Evolutionary conservation across 1,140 invertebrate genomes (phyloP), one percentile per base, ranked within the genome.

Genomic region (Drosophila chauvacae): DNA sequence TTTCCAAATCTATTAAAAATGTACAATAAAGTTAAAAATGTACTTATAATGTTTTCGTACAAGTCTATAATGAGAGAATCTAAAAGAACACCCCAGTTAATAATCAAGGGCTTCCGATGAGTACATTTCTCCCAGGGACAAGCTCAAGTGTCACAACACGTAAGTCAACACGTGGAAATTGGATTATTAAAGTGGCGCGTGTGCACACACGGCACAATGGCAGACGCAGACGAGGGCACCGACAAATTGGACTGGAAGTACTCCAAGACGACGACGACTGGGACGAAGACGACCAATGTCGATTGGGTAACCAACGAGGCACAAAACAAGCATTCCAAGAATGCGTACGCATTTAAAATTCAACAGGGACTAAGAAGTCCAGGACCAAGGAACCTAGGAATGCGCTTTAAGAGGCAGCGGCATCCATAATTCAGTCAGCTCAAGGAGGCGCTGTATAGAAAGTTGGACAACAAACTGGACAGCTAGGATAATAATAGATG

Each of bases 101-200:
- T 30, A 47, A n/a, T 33, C 45, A 16, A 37, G 20, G 20, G 14
- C 64, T 23, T 1, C 10, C n/a, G 23, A 30, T n/a, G 37, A 68
- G 18, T 50, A 47, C 42, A 69, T 26, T 55, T 41, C 37, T 7
- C 16, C 18, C 7, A 20, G 44, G 53, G 13, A 50, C 44, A 20
- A 63, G 16, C 39, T 55, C 58, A 69, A 82, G 64, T 78, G 80
- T 83, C 80, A 59, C 66, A 71, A 72, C 69, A 72, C 69, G 69
- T 71, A 72, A 83, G 66, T 78, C 80, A 82, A 57, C 64, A 45
- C 50, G 56, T 71, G 41, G 35, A 83, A 65, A 83, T 83, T 65
- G 56, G 70, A 78, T 75, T 73, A 82, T 82, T 82, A 60, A 56
- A 68, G 62, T 58, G 61, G 58, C 35, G 50, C 63, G 77, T 68